A percentile compares a stretch with the other conserved stretches of the same genome.
phyloP scores from a whole-genome alignment of 1,140 invertebrate genomes.

The Gryllus bimaculatus region DNA sequence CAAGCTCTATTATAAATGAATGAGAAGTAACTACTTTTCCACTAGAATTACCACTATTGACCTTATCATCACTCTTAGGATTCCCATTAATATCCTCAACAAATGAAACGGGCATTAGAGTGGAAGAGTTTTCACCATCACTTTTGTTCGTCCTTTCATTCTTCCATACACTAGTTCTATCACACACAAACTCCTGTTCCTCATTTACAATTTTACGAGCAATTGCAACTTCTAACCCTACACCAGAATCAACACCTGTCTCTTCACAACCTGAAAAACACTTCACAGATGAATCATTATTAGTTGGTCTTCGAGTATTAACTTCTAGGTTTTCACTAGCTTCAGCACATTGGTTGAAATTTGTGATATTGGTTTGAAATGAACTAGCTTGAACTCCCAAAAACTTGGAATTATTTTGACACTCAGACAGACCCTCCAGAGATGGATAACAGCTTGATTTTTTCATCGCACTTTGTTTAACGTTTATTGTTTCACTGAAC shows the following conservation, averaged over 20 bases:
- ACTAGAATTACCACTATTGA: not conserved
- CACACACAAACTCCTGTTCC: not conserved
- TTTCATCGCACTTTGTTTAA: not conserved
- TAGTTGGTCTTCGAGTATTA: not conserved
- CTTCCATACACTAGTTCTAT: not conserved
- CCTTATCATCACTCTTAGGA: not conserved
- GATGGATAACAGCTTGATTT: not conserved
- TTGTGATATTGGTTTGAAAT: not conserved
- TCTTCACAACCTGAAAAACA: not conserved
- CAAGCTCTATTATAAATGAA: constrained; percentile 12
- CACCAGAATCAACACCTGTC: not conserved
- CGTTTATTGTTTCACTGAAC: not conserved
- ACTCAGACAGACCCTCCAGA: not conserved
- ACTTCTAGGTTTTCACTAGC: not conserved
- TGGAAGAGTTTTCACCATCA: not conserved
- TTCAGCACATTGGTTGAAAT: not conserved
- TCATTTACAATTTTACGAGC: not conserved
- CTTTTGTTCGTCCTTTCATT: not conserved
- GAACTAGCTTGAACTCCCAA: not conserved
- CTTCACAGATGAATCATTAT: not conserved
- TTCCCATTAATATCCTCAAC: not conserved
- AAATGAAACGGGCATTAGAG: not conserved
- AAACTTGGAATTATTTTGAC: too few species aligned
- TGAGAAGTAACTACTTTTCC: not conserved
- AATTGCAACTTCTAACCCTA: not conserved